Percentiles rank a stretch among this genome's conserved stretches.
These are phyloP conservation scores for Bursaphelenchus mucronatus DNA, from an alignment of 1,140 invertebrate species.

Conservation along the genomic window DNA sequence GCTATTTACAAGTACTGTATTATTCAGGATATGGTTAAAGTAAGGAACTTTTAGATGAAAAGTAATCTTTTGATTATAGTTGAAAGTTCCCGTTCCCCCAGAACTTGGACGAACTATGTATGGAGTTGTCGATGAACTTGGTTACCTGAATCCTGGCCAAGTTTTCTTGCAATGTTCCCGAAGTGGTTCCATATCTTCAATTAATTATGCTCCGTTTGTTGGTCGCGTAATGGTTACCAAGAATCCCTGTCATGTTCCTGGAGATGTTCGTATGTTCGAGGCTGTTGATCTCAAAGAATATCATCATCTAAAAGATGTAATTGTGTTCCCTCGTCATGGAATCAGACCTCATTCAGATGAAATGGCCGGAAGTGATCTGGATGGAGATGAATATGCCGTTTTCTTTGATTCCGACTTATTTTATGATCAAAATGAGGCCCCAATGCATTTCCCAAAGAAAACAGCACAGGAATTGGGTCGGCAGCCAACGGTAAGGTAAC, in stretches of 20 bases:
- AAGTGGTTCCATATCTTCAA: neutral
- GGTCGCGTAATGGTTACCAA: constrained; percentile 52
- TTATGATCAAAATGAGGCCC: constrained; percentile 36
- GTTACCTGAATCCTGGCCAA: constrained; percentile 39
- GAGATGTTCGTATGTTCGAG: constrained; percentile 56
- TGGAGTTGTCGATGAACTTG: constrained; percentile 49
- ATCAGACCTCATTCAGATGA: constrained; percentile 56
- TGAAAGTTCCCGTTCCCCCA: constrained; percentile 13
- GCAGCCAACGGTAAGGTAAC: neutral
- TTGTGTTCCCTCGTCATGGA: constrained; percentile 58
- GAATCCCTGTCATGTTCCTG: constrained; percentile 57
- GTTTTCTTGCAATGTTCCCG: constrained; percentile 48
- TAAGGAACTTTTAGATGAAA: neutral
- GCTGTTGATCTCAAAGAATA: constrained; percentile 50
- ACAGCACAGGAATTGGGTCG: neutral
- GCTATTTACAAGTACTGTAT: neutral
- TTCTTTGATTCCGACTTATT: constrained; percentile 48
- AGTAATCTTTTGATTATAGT: neutral
- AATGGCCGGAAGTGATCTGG: constrained; percentile 57
- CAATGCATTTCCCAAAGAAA: constrained; percentile 32
- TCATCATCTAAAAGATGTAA: constrained; percentile 55
- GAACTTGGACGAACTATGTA: constrained; percentile 31
- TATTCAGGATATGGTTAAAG: neutral
- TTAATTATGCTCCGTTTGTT: neutral
- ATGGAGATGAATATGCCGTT: constrained; percentile 57